Conservation (phyloP, 2,797 vertebrate species). For the Propithecus deckenii region DNA sequence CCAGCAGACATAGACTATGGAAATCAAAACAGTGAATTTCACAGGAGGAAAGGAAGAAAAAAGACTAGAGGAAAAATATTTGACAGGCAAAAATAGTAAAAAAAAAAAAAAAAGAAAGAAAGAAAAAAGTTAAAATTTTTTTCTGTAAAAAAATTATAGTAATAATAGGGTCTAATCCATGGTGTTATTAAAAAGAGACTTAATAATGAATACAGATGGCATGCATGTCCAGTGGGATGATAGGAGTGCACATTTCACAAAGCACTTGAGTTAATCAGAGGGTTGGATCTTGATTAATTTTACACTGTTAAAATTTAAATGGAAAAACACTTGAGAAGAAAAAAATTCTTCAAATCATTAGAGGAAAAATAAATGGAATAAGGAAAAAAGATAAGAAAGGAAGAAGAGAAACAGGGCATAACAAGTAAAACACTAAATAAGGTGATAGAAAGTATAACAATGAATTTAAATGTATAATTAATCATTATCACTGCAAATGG, state of each 20-base stretch:
- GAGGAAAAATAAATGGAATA: not conserved
- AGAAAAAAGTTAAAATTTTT: not conserved
- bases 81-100: not conserved
- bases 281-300: not conserved
- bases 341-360: not conserved
- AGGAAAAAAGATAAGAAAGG: not conserved
- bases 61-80: not conserved
- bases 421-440: not conserved
- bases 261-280: not conserved
- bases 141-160: not conserved
- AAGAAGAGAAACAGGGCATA: not conserved
- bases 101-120: not conserved
- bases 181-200: not conserved
- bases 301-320: not conserved
- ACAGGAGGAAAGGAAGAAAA: not conserved
- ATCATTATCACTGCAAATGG: not conserved
- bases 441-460: not conserved
- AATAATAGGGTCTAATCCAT: not conserved
- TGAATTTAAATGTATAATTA: not conserved
- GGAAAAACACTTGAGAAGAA: not conserved
- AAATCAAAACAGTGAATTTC: not conserved
- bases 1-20: not conserved
- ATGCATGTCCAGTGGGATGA: not conserved
- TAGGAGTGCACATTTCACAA: not conserved
- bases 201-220: not conserved